A percentile compares a stretch with the other conserved stretches of the same genome.
These are phyloP conservation scores for Scalopus aquaticus DNA, from an alignment of 2,113 vertebrate species.

Conservation along the genomic window DNA sequence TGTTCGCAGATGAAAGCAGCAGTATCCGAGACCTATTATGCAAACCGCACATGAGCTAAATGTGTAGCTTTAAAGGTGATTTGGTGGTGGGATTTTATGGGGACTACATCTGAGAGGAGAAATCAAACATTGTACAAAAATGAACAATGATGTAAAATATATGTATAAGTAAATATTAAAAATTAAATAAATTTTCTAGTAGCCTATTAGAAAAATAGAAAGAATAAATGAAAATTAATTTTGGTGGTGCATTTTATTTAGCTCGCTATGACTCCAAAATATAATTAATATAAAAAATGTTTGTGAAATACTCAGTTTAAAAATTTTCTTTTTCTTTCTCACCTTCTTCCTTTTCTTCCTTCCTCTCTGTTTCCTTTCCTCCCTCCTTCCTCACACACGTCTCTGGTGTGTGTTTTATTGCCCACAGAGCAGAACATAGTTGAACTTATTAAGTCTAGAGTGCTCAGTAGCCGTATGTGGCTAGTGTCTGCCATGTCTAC, in stretches of 20 bases:
- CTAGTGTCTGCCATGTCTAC: accelerated
- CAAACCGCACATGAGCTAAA: neutral
- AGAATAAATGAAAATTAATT: neutral
- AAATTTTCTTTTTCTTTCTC: too few relatives aligned
- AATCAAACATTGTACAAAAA: too few relatives aligned
- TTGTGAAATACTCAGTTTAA: neutral
- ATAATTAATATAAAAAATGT: neutral
- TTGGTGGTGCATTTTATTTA: neutral
- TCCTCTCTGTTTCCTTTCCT: too few relatives aligned
- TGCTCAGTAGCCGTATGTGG: accelerated
- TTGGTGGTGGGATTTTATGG: too few relatives aligned
- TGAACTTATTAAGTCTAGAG: too few relatives aligned
- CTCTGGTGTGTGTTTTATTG: neutral
- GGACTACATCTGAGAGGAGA: too few relatives aligned
- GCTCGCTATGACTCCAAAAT: neutral
- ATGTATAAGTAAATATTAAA: too few relatives aligned
- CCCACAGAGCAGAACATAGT: accelerated
- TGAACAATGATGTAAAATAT: too few relatives aligned
- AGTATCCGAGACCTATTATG: neutral
- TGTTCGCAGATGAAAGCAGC: constrained; percentile 31
- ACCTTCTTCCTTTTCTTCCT: too few relatives aligned
- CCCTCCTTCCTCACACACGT: neutral
- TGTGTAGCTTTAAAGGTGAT: neutral
- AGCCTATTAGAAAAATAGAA: neutral
- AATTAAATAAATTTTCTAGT: neutral